phyloP scores from a whole-genome alignment of 37 sponge, comb jelly and placozoan genomes.

The Petrosia ficiformis region DNA sequence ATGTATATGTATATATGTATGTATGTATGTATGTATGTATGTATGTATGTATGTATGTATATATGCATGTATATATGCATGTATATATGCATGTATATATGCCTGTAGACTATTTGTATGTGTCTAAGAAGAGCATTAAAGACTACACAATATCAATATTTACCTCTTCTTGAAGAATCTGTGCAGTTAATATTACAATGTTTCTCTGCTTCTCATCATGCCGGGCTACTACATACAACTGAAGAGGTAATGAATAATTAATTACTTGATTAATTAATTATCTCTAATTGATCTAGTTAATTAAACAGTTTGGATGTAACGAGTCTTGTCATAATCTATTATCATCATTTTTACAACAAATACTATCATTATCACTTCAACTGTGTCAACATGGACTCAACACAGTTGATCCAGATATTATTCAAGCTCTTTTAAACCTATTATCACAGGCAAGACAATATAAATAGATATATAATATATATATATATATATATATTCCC shows the following conservation, averaged over 20 bases:
- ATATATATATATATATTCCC: too few relatives aligned
- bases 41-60: background rate
- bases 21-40: slow-evolving; percentile 1
- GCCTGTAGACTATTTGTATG: slow-evolving; percentile 43
- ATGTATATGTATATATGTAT: background rate
- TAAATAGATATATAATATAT: too few relatives aligned
- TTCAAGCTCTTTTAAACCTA: background rate
- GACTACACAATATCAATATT: slow-evolving; percentile 48
- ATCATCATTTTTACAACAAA: background rate
- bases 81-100: background rate
- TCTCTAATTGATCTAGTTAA: background rate
- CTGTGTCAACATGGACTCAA: slow-evolving; percentile 2
- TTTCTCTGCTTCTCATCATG: slow-evolving; percentile 48
- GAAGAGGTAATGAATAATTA: slow-evolving; percentile 28
- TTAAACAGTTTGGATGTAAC: slow-evolving; percentile 1
- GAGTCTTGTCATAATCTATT: background rate
- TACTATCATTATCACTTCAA: background rate
- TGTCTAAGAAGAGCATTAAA: slow-evolving; percentile 43
- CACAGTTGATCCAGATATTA: slow-evolving; percentile 1
- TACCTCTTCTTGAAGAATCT: slow-evolving; percentile 48
- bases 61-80: slow-evolving; percentile 6
- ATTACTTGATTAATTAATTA: background rate
- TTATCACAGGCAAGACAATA: background rate
- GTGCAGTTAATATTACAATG: slow-evolving; percentile 64
- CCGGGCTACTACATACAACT: slow-evolving; percentile 47